Evolutionary conservation across 1,140 invertebrate species (phyloP).

Genomic region (Spodoptera litura): DNA sequence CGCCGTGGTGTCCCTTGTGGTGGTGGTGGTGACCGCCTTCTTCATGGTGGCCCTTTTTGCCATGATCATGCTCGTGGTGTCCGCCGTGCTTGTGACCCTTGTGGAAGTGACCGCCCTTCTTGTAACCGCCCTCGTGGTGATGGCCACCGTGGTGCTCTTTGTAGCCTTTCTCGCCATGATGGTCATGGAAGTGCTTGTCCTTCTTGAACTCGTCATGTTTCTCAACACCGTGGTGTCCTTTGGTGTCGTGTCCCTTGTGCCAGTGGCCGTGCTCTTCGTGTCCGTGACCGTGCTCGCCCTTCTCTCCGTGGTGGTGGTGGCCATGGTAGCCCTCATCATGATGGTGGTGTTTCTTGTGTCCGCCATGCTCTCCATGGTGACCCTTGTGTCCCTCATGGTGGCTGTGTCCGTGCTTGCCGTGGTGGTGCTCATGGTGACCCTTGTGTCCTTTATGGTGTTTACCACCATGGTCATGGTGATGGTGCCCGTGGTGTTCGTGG

Average conservation of each 20-base stretch:
- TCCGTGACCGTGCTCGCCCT: conserved; percentile 89
- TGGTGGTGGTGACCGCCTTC: conserved; percentile 87
- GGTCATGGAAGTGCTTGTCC: conserved; percentile 89
- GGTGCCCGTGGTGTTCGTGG: conserved; percentile 84
- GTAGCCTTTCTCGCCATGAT: conserved; percentile 90
- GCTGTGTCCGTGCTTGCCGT: conserved; percentile 87
- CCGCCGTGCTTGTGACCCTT: conserved; percentile 89
- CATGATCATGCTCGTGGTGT: conserved; percentile 81
- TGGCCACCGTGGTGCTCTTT: conserved; percentile 88
- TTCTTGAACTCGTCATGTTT: conserved; percentile 88
- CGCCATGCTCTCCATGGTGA: conserved; percentile 90
- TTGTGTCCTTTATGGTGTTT: conserved; percentile 88
- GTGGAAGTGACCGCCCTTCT: conserved; percentile 89
- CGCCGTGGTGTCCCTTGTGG: conserved; percentile 82
- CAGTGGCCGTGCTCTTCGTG: conserved; percentile 88
- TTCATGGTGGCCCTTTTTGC: conserved; percentile 77
- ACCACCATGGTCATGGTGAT: conserved; percentile 85
- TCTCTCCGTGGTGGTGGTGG: conserved; percentile 89
- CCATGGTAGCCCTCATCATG: conserved; percentile 88
- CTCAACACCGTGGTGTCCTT: conserved; percentile 91
- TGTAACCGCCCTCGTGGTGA: conserved; percentile 89
- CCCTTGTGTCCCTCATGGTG: conserved; percentile 88
- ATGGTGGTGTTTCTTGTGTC: conserved; percentile 91
- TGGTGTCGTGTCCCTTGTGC: conserved; percentile 92
- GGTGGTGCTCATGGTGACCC: conserved; percentile 86